These are phyloP conservation scores for Drosophila rubida DNA, from an alignment of 2,888 invertebrate genomes.

Conservation along the genomic window DNA sequence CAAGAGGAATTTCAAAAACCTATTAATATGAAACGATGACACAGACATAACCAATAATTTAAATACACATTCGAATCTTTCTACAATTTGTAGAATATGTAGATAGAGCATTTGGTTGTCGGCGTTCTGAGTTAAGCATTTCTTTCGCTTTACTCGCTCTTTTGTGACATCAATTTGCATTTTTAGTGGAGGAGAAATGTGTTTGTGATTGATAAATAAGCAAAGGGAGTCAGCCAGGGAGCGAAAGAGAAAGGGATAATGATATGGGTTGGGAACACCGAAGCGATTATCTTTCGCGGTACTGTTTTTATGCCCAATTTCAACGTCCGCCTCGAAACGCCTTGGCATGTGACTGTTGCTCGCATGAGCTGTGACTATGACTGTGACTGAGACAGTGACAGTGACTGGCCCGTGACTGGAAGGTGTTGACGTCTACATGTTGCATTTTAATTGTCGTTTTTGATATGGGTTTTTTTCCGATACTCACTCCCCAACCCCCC, in stretches of 20 bases:
- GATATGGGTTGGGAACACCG: slow-evolving; percentile 40
- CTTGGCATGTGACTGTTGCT: slow-evolving; percentile 66
- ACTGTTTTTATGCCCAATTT: slow-evolving; percentile 75
- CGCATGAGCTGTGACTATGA: slow-evolving; percentile 8
- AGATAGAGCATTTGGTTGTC: background rate
- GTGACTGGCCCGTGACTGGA: slow-evolving; percentile 55
- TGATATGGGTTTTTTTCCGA: slow-evolving; percentile 60
- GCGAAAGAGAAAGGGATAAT: slow-evolving; percentile 2
- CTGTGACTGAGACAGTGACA: slow-evolving; percentile 15
- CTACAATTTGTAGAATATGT: too few relatives aligned
- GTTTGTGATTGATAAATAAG: slow-evolving; percentile 66
- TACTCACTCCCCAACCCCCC: background rate
- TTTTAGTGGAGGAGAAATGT: slow-evolving; percentile 68
- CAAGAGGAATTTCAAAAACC: background rate
- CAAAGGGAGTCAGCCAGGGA: background rate
- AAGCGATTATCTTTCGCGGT: slow-evolving; percentile 71
- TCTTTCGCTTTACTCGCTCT: slow-evolving; percentile 13
- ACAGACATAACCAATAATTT: too few relatives aligned
- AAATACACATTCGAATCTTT: too few relatives aligned
- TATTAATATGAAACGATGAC: background rate
- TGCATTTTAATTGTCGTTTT: slow-evolving; percentile 75
- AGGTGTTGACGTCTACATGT: slow-evolving; percentile 79
- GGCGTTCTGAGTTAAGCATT: background rate
- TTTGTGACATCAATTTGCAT: slow-evolving; percentile 67
- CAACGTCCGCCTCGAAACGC: slow-evolving; percentile 75